Conservation (phyloP, 1,140 invertebrate species). For the Drosophila tristis region DNA sequence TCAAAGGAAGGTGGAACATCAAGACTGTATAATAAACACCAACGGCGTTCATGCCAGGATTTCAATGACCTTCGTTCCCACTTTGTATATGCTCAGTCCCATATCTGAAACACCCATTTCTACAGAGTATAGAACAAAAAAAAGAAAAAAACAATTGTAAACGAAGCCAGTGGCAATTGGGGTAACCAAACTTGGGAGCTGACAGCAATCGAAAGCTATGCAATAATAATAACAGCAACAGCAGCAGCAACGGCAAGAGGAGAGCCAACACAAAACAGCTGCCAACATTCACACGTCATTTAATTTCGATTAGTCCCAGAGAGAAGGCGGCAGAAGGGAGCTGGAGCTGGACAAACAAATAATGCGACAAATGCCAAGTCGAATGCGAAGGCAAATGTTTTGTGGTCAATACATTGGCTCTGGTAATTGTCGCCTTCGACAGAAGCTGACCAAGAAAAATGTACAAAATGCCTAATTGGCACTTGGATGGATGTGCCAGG, state of each 20-base stretch:
- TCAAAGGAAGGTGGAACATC: no score
- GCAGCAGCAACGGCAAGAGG: background rate
- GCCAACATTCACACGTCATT: slow-evolving; percentile 80
- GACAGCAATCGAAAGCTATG: slow-evolving; percentile 64
- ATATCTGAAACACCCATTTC: background rate
- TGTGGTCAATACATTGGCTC: slow-evolving; percentile 50
- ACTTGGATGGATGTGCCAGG: slow-evolving; percentile 32
- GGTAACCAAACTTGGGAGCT: slow-evolving; percentile 19
- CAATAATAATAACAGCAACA: slow-evolving; percentile 42
- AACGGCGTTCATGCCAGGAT: no score
- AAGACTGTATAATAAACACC: no score
- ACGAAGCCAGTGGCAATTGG: slow-evolving; percentile 64
- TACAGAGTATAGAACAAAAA: slow-evolving; percentile 3
- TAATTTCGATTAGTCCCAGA: slow-evolving; percentile 75
- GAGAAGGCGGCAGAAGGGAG: background rate
- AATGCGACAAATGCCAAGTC: slow-evolving; percentile 47
- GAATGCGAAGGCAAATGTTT: slow-evolving; percentile 53
- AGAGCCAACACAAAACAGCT: slow-evolving; percentile 54
- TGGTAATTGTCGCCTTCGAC: slow-evolving; percentile 68
- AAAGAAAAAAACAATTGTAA: slow-evolving; percentile 43
- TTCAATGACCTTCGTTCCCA: no score
- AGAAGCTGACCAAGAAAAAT: slow-evolving; percentile 35
- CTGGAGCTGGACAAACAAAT: slow-evolving; percentile 54
- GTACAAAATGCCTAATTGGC: slow-evolving; percentile 78
- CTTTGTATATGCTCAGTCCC: background rate